These are phyloP conservation scores for Pristionchus arcanus DNA, from an alignment of 2,888 invertebrate genomes.

Conservation along the genomic window DNA sequence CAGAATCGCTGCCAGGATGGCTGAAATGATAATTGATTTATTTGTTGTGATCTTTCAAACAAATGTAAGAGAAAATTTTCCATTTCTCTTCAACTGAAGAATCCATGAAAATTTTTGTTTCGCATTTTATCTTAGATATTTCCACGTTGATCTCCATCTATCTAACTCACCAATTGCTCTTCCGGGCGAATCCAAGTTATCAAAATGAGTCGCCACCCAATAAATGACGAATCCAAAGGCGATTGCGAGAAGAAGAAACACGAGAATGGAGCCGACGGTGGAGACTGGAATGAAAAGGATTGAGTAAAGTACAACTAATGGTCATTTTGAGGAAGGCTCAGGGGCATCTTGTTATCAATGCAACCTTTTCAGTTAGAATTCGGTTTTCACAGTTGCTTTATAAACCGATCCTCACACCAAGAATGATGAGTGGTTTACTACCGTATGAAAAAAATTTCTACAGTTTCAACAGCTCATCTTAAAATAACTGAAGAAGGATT, in stretches of 20 bases:
- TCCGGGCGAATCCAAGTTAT: conserved; percentile 6
- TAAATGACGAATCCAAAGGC: conserved; percentile 32
- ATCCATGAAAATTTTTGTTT: too few species aligned
- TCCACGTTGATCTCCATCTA: background rate
- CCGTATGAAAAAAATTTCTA: too few species aligned
- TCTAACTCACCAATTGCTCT: conserved; percentile 23
- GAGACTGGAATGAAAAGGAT: conserved; percentile 14
- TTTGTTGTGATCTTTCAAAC: too few species aligned
- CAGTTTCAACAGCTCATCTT: too few species aligned
- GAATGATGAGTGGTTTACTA: too few species aligned
- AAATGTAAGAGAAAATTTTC: too few species aligned
- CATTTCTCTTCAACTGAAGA: too few species aligned
- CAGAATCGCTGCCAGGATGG: background rate
- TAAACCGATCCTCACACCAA: background rate
- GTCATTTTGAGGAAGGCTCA: too few species aligned
- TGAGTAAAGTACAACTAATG: too few species aligned
- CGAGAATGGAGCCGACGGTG: conserved; percentile 12
- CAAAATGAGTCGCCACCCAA: background rate
- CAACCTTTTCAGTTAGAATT: too few species aligned
- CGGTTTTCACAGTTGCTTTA: background rate
- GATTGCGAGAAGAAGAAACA: conserved; percentile 19
- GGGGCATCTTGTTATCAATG: too few species aligned
- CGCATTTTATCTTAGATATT: background rate
- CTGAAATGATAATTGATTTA: conserved; percentile 49
- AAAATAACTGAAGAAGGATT: too few species aligned